A percentile compares a stretch with the other conserved stretches of the same genome.
Evolutionary conservation across 92 coral and sea anemone species (phyloP).

Genomic region (Pocillopora grandis): DNA sequence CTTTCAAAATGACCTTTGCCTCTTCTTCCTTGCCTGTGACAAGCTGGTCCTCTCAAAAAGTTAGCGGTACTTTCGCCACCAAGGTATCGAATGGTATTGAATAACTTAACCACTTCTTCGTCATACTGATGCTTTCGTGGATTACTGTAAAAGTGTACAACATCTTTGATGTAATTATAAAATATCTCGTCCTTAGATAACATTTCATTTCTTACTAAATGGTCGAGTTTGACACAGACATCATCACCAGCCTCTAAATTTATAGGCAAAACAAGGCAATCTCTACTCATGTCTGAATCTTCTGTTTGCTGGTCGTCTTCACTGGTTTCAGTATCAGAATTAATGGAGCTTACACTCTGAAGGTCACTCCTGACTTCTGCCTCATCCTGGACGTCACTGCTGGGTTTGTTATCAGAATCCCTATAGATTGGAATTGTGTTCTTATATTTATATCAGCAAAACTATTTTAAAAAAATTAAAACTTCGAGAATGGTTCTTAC

Average conservation of each 20-base stretch:
- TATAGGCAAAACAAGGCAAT: constrained; percentile 47
- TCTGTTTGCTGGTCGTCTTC: constrained; percentile 29
- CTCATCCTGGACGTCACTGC: constrained; percentile 22
- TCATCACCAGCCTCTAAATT: constrained; percentile 56
- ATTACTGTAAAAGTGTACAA: constrained; percentile 23
- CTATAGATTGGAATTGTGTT: constrained; percentile 14
- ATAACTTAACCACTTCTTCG: constrained; percentile 53
- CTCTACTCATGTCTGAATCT: constrained; percentile 55
- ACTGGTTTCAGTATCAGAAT: constrained; percentile 26
- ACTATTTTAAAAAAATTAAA: not conserved
- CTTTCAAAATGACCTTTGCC: constrained; percentile 63
- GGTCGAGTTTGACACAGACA: constrained; percentile 59
- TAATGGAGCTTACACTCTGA: constrained; percentile 27
- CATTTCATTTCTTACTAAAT: constrained; percentile 38
- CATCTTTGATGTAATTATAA: constrained; percentile 45
- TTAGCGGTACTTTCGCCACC: constrained; percentile 64
- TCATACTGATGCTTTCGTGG: constrained; percentile 52
- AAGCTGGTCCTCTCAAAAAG: constrained; percentile 55
- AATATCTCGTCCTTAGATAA: constrained; percentile 49
- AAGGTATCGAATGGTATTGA: constrained; percentile 60
- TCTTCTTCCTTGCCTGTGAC: constrained; percentile 50
- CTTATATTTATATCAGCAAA: constrained; percentile 15
- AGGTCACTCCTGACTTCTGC: constrained; percentile 28
- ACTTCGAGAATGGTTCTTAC: not conserved
- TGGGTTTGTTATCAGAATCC: constrained; percentile 25